Base-by-base conservation (phyloP, 1,140 invertebrate species). In the Diorhabda elongata region DNA sequence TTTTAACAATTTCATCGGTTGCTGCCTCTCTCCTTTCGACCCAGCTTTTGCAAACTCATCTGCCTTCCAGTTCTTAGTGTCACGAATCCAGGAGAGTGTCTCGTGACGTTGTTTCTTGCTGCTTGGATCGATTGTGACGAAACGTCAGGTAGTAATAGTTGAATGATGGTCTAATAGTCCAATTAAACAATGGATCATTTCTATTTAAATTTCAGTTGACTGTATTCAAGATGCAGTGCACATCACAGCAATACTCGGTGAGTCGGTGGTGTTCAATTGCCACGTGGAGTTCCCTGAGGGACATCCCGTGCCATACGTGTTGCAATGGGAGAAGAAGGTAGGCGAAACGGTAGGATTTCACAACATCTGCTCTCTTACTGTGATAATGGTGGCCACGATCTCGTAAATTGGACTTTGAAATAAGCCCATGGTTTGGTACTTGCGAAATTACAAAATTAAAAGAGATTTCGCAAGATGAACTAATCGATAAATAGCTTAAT, bases 311-410 rank as follows among this genome's bases (percentile, higher is more conserved):
- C 94, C 95, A 83, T 97, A 97, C 86, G 94, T 97, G 85, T 90
- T 97, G 81, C 94, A 97, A 87, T 98, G 95, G 95, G 92, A 96
- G 90, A 97, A 96, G 90, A 95, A 96, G 91, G 94, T 96, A 91
- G 91, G 91, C 89, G 91, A 93, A 85, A 91, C 90, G 92, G 91
- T 94, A 93, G 89, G 90, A 89, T 90, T 88, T 87, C 84, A 83
- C 84, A 67, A 71, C 71, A 58, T 72, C 72, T 75, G 72, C 71
- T 76, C 70, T 76, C 75, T 76, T 72, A 70, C 68, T 72, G 64
- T 71, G 70, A 61, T 69, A 64, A 44, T 26, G 67, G 60, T 66
- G 60, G 62, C 57, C 61, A 44, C 52, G 65, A 42, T 47, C 42
- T 63, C 45, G 26, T 65, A 65, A 43, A 57, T 57, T 47, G 58